phyloP scores from a whole-genome alignment of 2,797 vertebrate genomes.

The Crenuchus spilurus region DNA sequence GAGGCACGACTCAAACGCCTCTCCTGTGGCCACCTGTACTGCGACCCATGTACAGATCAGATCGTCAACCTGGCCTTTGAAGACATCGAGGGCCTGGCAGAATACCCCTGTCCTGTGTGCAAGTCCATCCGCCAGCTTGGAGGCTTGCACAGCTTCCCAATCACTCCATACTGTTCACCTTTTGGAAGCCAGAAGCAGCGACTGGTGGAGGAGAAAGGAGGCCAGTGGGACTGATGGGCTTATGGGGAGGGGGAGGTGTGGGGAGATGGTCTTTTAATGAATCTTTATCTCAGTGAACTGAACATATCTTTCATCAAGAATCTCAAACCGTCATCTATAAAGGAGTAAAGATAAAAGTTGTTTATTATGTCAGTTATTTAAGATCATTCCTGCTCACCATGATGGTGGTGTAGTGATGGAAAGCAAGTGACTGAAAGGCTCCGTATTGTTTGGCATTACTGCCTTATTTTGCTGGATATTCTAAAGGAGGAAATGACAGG shows the following conservation, averaged over 20 bases:
- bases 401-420: not conserved
- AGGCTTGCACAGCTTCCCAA: slow-evolving; percentile 60
- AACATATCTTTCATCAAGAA: slow-evolving; percentile 1
- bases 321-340: slow-evolving; percentile 2
- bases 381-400: slow-evolving; percentile 7
- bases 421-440: not conserved
- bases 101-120: slow-evolving; percentile 83
- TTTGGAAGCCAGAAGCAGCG: slow-evolving; percentile 65
- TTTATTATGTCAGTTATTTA: slow-evolving; percentile 11
- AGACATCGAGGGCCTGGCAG: slow-evolving; percentile 82
- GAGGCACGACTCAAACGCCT: slow-evolving; percentile 77
- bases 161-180: slow-evolving; percentile 61
- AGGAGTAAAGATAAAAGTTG: not conserved
- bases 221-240: slow-evolving; percentile 52
- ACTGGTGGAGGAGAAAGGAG: slow-evolving; percentile 64
- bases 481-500: not conserved
- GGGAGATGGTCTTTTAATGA: not conserved
- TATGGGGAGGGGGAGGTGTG: not conserved
- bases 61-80: slow-evolving; percentile 84
- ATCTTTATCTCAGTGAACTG: not conserved
- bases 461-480: not conserved
- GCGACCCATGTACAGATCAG: slow-evolving; percentile 77
- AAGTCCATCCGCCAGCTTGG: slow-evolving; percentile 75
- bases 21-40: slow-evolving; percentile 81
- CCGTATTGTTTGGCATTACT: not conserved